Evolutionary conservation across 2,797 vertebrate genomes (phyloP).

Genomic region (Oreortyx pictus): DNA sequence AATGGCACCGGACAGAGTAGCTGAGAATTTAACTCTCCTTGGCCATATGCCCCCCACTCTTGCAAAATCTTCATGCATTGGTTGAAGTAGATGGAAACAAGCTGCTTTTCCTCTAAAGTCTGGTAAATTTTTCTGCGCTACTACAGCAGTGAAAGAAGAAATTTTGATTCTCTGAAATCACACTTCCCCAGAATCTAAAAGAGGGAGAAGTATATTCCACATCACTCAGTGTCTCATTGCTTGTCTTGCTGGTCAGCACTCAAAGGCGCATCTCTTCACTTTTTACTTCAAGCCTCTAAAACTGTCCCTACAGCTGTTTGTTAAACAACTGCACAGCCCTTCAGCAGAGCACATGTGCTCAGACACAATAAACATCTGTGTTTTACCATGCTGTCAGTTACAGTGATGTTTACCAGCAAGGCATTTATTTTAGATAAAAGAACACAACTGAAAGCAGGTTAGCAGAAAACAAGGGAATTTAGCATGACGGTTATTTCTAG

Average conservation of each 20-base stretch:
- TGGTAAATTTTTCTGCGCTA: background rate
- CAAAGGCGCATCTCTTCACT: background rate
- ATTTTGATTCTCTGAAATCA: background rate
- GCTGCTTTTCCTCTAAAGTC: background rate
- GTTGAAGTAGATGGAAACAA: background rate
- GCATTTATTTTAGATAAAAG: background rate
- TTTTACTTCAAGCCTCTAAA: background rate
- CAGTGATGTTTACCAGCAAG: rapidly evolving
- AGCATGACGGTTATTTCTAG: background rate
- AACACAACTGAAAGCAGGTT: background rate
- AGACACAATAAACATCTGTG: background rate
- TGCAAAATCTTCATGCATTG: background rate
- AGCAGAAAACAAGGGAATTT: background rate
- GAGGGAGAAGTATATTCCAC: background rate
- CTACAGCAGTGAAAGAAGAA: background rate
- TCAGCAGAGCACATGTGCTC: background rate
- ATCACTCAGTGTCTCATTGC: background rate
- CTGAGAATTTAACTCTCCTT: background rate
- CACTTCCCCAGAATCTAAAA: background rate
- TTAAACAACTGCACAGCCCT: background rate
- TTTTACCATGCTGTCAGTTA: background rate
- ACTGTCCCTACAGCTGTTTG: background rate
- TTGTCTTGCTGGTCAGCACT: rapidly evolving
- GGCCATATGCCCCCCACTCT: background rate
- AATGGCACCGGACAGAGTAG: background rate